phyloP scores from a whole-genome alignment of 2,113 vertebrate genomes.

The Poeciliopsis occidentalis region DNA sequence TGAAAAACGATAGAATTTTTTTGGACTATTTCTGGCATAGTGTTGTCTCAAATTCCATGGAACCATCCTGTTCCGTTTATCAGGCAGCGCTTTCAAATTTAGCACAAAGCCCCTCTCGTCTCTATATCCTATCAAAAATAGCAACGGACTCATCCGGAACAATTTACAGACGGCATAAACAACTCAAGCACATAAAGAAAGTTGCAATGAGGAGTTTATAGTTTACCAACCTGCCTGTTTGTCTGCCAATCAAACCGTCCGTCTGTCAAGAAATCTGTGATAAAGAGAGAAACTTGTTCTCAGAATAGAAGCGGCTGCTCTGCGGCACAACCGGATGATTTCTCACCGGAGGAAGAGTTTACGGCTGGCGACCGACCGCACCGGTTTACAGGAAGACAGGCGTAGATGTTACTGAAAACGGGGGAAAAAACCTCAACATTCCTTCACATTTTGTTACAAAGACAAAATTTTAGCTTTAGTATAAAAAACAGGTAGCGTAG shows the following conservation, averaged over 20 bases:
- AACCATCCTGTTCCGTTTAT: no score
- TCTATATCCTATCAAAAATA: conserved; percentile 18
- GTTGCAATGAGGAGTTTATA: conserved; percentile 15
- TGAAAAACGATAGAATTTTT: not conserved
- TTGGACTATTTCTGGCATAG: not conserved
- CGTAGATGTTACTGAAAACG: conserved; percentile 10
- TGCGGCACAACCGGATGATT: conserved; percentile 15
- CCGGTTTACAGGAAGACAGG: conserved; percentile 11
- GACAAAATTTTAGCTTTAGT: not conserved
- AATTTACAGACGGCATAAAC: conserved; percentile 12
- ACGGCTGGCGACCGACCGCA: conserved; percentile 15
- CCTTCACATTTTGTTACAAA: not conserved
- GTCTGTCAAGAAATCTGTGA: conserved; percentile 36
- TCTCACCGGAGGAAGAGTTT: conserved; percentile 33
- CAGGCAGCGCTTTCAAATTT: not conserved
- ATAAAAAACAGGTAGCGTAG: no score
- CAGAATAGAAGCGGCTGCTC: conserved; percentile 58
- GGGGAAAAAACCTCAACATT: not conserved
- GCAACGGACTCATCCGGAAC: not conserved
- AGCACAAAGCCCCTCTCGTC: not conserved
- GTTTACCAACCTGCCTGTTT: conserved; percentile 32
- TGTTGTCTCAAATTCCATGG: not conserved
- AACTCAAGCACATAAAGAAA: not conserved
- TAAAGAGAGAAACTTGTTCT: conserved; percentile 48
- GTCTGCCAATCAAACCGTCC: conserved; percentile 52